Base-by-base conservation (phyloP, 2,888 invertebrate genomes). In the Lithosia quadra region DNA sequence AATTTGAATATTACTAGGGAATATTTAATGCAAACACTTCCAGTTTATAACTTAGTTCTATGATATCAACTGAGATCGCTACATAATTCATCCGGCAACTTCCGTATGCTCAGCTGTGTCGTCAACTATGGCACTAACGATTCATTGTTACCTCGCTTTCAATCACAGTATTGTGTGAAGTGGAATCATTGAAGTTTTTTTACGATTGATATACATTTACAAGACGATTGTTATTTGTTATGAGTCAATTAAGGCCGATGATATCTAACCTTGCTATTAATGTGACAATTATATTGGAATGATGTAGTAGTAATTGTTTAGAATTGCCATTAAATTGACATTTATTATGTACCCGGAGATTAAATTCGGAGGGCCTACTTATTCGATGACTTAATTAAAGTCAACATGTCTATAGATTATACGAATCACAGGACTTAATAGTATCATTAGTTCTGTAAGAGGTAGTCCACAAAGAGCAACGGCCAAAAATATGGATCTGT, bases 111-210 rank as follows among this genome's bases (percentile, higher is more conserved):
- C 43, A 62, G 15, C 34, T 18, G 43, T 62, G 56, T 56, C 56
- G 58, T 67, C 58, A 49, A 11, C 28, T 72, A 65, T 13, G 43
- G 62, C 28, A 68, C 67, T 71, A 70, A 73, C 62, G 63, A 63
- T 53, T 62, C 63, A 71, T 73, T 68, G 60, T 73, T 60, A 57
- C 57, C 67, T 72, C 66, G 53, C 68, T 62, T 60, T 67, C 62
- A 64, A 68, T 68, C 28, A 34, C 18, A 58, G 5, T 68, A 57
- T 39, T 65, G 34, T 56, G 60, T 60, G 39, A 65, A 65, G 28
- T 21, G 36, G n/a, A 36, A 22, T 58, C 68, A 58, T 68, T 60
- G 55, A 53, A 43, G 22, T 34, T 58, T 63, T 68, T 28, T 64
- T 39, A 24, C n/a, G 59, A 21, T 22, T 36, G 60, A 21, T 53